Evolutionary conservation across 2,113 vertebrate genomes (phyloP), one percentile per base, ranked within the genome.

Genomic region (Cynopterus brachyotis): DNA sequence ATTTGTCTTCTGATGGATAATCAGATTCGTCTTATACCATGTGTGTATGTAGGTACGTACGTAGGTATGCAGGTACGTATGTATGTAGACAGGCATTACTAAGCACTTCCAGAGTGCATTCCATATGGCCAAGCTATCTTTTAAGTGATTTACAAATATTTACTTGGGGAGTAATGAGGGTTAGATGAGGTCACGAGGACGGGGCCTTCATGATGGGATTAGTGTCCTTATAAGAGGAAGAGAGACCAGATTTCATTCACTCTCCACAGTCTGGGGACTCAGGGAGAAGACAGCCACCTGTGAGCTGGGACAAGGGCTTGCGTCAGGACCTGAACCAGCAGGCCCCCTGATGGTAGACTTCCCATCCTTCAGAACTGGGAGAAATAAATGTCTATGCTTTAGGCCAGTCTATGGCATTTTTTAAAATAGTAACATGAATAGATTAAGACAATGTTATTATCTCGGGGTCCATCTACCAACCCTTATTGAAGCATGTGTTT

Each of bases 1-100:
- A 37, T 3, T 11, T 64, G 59, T 19, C 42, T 80, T 93, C 30
- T 62, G 35, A n/a, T n/a, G 13, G 16, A 32, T 69, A 69, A 35
- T 35, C 15, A 9, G 26, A 22, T 30, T 84, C 67, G 13, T 30
- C 20, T 91, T 67, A 35, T 11, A 11, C 15, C 13, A 11, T 26
- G 9, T 28, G 3, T 9, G 0, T 45, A 5, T 13, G 4, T 72
- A n/a, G 9, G 9, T 30, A 30, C n/a, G 1, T 50, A 5, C 5
- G 3, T 78, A 30, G 12, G 9, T 30, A 30, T 35, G 8, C 11
- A 64, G 3, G 28, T 9, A 16, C 69, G 4, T 6, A 3, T 47
- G 20, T 75, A 12, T 6, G 40, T 47, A 75, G 24, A 42, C 50
- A 76, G 30, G 30, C 35, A 45, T 75, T 53, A 50, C 76, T 16